Percentiles rank a stretch among this genome's conserved stretches.
phyloP scores from a whole-genome alignment of 2,797 vertebrate genomes.

The Phyllotis vaccarum region DNA sequence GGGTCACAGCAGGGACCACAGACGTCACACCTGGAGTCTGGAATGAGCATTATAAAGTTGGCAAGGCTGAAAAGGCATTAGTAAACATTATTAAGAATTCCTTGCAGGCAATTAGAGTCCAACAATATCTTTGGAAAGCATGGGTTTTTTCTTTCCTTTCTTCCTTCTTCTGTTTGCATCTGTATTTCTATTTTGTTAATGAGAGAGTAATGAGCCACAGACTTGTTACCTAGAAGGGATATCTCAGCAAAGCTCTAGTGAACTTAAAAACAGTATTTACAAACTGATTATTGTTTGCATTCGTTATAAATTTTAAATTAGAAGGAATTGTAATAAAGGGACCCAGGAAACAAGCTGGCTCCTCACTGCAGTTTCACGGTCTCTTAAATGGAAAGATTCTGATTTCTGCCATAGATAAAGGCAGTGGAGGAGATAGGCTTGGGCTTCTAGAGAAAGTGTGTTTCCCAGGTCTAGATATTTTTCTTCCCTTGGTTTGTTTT shows the following conservation, averaged over 20 bases:
- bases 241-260: constrained; percentile 87
- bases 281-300: constrained; percentile 87
- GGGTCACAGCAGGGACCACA: constrained; percentile 86
- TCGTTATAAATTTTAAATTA: constrained; percentile 88
- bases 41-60: constrained; percentile 88
- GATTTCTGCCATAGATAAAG: constrained; percentile 30
- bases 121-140: constrained; percentile 87
- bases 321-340: constrained; percentile 81
- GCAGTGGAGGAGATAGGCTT: neutral
- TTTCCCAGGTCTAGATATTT: neutral
- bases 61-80: constrained; percentile 89
- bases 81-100: constrained; percentile 91
- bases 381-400: constrained; percentile 77
- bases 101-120: constrained; percentile 90
- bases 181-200: constrained; percentile 90
- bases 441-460: neutral
- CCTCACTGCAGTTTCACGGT: constrained; percentile 79
- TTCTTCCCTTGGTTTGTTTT: constrained; percentile 11
- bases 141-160: neutral
- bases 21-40: constrained; percentile 88
- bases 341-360: constrained; percentile 76
- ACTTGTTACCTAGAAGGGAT: constrained; percentile 90
- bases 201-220: constrained; percentile 90
- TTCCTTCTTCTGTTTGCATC: constrained; percentile 79
- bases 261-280: constrained; percentile 90